phyloP scores from a whole-genome alignment of 2,797 vertebrate species.

The Knipowitschia caucasica region DNA sequence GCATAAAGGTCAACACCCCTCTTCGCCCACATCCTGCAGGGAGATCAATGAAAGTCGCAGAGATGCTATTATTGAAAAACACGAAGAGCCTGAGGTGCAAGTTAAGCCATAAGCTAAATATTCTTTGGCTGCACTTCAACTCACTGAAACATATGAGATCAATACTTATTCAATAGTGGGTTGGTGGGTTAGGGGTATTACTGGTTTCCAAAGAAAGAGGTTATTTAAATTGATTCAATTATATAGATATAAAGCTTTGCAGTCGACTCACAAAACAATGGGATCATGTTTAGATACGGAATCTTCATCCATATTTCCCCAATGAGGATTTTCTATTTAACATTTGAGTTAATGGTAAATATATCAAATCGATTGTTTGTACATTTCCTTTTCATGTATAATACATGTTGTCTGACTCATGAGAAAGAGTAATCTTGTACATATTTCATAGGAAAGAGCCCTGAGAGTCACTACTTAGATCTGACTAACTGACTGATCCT shows the following conservation, averaged over 20 bases:
- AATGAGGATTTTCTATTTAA: not conserved
- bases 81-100: slow-evolving; percentile 7
- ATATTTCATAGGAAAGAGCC: no score
- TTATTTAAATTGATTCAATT: not conserved
- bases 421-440: no score
- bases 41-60: slow-evolving; percentile 39
- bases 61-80: slow-evolving; percentile 23
- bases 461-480: no score
- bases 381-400: no score
- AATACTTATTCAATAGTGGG: not conserved
- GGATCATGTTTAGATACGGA: not conserved
- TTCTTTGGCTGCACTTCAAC: not conserved
- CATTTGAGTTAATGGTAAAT: no score
- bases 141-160: no score
- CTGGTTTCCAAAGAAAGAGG: not conserved
- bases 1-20: slow-evolving; percentile 41
- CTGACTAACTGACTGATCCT: no score
- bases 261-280: not conserved
- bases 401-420: no score
- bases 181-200: not conserved
- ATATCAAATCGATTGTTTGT: no score
- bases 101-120: not conserved
- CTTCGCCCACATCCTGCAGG: slow-evolving; percentile 23
- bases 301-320: not conserved
- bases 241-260: not conserved